Evolutionary conservation across 2,797 vertebrate species (phyloP).

Genomic region (Pteronotus mesoamericanus): DNA sequence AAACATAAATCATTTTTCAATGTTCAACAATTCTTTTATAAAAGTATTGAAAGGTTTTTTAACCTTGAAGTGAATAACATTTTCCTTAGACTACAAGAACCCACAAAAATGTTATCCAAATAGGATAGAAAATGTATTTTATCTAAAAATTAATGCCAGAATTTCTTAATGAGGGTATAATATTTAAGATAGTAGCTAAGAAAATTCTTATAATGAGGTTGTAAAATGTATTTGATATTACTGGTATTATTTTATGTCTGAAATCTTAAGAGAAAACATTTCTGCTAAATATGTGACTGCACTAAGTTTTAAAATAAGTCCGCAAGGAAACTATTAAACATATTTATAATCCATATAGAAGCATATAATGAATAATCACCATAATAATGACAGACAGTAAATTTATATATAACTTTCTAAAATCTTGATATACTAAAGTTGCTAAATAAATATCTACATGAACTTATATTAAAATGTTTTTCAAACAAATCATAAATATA

Average conservation of each 20-base stretch:
- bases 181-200: not conserved
- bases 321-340: not conserved
- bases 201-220: not conserved
- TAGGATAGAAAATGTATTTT: not conserved
- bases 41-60: not conserved
- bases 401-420: not conserved
- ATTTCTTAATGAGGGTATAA: not conserved
- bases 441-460: not conserved
- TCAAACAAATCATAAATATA: not conserved
- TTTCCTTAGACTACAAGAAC: not conserved
- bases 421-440: not conserved
- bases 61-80: not conserved
- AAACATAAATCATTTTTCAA: not conserved
- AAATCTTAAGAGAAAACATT: not conserved
- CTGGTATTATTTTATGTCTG: conserved; percentile 22
- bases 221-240: not conserved
- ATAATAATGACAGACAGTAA: not conserved
- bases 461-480: not conserved
- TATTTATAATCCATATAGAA: conserved; percentile 17
- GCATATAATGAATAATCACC: not conserved
- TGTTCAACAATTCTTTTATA: not conserved
- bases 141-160: not conserved
- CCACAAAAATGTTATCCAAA: not conserved
- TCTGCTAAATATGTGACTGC: not conserved
- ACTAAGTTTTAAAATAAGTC: conserved; percentile 43